Evolutionary conservation across 2,797 vertebrate genomes (phyloP), one percentile per base, ranked within the genome.

Genomic region (Gallinago stenura): DNA sequence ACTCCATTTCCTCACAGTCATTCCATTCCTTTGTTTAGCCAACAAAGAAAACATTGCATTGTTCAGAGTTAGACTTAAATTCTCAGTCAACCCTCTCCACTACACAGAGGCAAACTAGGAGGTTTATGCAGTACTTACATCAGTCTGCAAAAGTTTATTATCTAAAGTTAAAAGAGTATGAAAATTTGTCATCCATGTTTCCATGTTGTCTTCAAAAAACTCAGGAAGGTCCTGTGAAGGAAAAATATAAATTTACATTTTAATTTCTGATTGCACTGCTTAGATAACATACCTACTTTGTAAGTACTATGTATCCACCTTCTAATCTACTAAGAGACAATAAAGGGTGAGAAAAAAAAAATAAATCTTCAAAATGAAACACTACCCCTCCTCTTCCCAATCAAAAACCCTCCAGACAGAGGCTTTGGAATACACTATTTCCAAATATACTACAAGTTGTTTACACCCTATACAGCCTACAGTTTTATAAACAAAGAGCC

Each of bases 161-260:
- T 99, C 99, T 98, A 99, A 97, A 86, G 99, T 99, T 96, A 99
- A 97, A 41, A 99, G 98, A 77, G 98, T 99, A 72, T 99, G 99
- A 92, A 99, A 99, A 97, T 99, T 99, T 26, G 99, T 99, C 99
- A 99, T 99, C 99, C 99, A 99, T 2, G 99, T 99, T 98, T 99
- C 99, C 99, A 99, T 99, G 97, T 99, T 99, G 97, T 99, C 99
- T 97, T 99, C 99, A 98, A 99, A 99, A 97, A 99, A 99, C 96
- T 99, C 99, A 37, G 99, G 99, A 83, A 99, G 99, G 97, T 99
- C 99, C 99, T 99, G 95, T 43, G n/a, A 89, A 82, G 37, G 12
- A 85, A 81, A 95, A 94, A 72, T 26, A 91, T 22, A 87, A 69
- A 89, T 50, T 7, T 46, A 18, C 19, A 56, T 94, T 84, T 88